Base-by-base conservation (phyloP, 2,113 vertebrate genomes). In the Thunnus thynnus region DNA sequence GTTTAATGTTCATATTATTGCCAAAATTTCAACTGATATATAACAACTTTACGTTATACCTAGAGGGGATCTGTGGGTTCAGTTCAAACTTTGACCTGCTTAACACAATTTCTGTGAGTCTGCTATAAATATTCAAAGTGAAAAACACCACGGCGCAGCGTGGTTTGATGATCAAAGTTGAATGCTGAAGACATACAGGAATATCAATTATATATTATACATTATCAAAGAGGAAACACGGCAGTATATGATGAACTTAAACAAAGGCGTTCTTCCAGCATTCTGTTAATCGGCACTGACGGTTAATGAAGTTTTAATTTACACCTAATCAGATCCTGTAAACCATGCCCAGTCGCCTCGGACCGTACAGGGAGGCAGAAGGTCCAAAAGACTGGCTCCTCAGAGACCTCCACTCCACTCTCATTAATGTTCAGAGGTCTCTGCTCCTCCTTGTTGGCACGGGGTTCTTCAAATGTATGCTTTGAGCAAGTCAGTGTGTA, bases 301-400 rank as follows among this genome's bases (percentile, higher is more conserved):
- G 88, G 46, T 93, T 91, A 94, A 94, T 94, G 91, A 93, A 95
- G 94, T 92, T 95, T 95, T 96, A 93, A 95, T 95, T 95, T 94
- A 92, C 93, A 94, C 92, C 94, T 94, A 93, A 95, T 96, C 95
- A 94, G 86, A 93, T 95, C 91, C 88, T 90, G 92, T 95, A 92
- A 95, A 81, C 87, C 94, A 94, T 93, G 94, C 93, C 90, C 91
- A 94, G 91, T 94, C 72, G 86, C 92, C 87, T 88, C 85, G 64
- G 84, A 89, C 89, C 66, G 63, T 55, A 52, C 41, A 36, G 86
- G 86, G 78, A 87, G 79, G 78, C 84, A 86, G 77, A 65, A 57
- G 80, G 76, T 81, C 92, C 88, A 84, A 83, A 91, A 86, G 86
- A 88, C 72, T 46, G 85, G 63, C 72, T 92, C 94, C 93, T 93